phyloP scores from a whole-genome alignment of 1,140 invertebrate species.

The Drosophila neocordata region DNA sequence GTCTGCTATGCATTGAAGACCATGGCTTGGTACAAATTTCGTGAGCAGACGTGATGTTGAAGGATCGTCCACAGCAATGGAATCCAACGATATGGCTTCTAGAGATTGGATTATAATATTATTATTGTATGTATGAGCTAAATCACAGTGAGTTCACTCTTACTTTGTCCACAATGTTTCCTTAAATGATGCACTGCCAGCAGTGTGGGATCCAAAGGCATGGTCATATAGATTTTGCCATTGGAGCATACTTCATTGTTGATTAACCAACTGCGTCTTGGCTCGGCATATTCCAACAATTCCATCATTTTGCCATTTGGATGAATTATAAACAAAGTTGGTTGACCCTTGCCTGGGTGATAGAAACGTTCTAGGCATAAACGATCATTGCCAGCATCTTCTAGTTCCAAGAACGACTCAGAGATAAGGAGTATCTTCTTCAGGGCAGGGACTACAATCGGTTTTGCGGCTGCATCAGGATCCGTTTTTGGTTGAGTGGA shows the following conservation, averaged over 20 bases:
- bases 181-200: conserved; percentile 86
- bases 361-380: conserved; percentile 65
- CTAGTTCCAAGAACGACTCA: conserved; percentile 1
- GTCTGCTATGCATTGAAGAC: conserved; percentile 61
- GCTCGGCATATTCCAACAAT: conserved; percentile 87
- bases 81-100: conserved; percentile 88
- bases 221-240: conserved; percentile 88
- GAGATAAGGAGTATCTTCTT: conserved; percentile 71
- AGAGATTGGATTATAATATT: conserved; percentile 4
- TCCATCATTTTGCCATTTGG: conserved; percentile 85
- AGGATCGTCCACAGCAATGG: conserved; percentile 83
- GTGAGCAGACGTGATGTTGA: conserved; percentile 53
- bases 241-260: conserved; percentile 89
- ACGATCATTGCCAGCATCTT: conserved; percentile 41
- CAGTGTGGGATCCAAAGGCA: conserved; percentile 89
- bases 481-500: conserved; percentile 54
- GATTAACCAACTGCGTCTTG: conserved; percentile 88
- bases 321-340: conserved; percentile 57
- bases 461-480: conserved; percentile 45
- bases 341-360: conserved; percentile 66
- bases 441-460: conserved; percentile 28
- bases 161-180: conserved; percentile 83
- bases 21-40: conserved; percentile 39
- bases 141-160: not conserved
- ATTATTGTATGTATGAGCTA: no score